Evolutionary conservation across 2,113 vertebrate species (phyloP).

Genomic region (Calyptommatus sinebrachiatus): DNA sequence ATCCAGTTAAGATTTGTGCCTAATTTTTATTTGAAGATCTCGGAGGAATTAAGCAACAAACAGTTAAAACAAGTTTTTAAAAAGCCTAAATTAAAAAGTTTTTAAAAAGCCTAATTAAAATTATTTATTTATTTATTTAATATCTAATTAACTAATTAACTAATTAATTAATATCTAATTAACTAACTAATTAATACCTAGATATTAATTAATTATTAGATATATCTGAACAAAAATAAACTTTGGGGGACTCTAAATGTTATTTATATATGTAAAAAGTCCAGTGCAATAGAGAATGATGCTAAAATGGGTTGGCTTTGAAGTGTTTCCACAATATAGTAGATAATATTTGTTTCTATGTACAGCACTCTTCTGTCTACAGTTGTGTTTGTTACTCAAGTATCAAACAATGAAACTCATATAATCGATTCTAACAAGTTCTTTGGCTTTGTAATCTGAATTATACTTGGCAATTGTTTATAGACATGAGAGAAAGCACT

Average conservation of each 20-base stretch:
- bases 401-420: slow-evolving; percentile 8
- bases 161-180: no score
- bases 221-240: neutral
- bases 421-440: slow-evolving; percentile 19
- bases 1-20: no score
- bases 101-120: no score
- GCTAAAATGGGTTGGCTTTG: neutral
- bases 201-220: no score
- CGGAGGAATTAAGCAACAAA: no score
- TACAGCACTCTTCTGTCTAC: neutral
- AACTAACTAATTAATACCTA: no score
- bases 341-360: slow-evolving; percentile 13
- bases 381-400: slow-evolving; percentile 6
- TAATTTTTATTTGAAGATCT: no score
- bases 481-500: neutral
- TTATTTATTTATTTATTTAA: no score
- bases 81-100: no score
- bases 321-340: neutral
- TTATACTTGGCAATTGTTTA: slow-evolving; percentile 1
- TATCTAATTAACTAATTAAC: no score
- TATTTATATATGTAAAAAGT: neutral
- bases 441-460: slow-evolving; percentile 10
- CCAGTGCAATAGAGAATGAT: neutral
- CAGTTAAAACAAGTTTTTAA: no score
- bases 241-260: neutral